A percentile compares a stretch with the other conserved stretches of the same genome.
phyloP scores from a whole-genome alignment of 2,797 vertebrate genomes.

The Labroides dimidiatus region DNA sequence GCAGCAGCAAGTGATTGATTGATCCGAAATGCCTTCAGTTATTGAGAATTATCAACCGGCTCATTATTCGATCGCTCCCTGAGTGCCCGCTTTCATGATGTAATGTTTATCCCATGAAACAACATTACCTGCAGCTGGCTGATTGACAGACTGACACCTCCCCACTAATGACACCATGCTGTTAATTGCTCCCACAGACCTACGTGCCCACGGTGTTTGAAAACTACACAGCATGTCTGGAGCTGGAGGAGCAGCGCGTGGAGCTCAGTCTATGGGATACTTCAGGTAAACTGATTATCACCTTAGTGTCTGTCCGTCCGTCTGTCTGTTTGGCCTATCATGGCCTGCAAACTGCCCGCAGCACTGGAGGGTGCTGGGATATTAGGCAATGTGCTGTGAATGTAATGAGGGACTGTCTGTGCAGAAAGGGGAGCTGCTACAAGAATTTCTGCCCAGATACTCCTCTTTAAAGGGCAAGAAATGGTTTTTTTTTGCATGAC shows the following conservation, averaged over 20 bases:
- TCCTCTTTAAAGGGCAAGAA: neutral
- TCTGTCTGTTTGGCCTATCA: neutral
- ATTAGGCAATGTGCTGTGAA: constrained; percentile 26
- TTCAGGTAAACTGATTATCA: constrained; percentile 86
- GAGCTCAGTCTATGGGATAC: constrained; percentile 98
- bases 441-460: neutral
- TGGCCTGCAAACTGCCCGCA: constrained; percentile 28
- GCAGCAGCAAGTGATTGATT: constrained; percentile 47
- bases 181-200: constrained; percentile 84
- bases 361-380: constrained; percentile 24
- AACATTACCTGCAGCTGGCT: constrained; percentile 40
- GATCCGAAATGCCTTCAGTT: constrained; percentile 11
- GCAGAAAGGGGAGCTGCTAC: constrained; percentile 6
- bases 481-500: neutral
- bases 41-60: neutral
- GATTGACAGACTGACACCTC: constrained; percentile 49
- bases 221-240: constrained; percentile 97
- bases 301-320: neutral
- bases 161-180: constrained; percentile 62
- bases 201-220: constrained; percentile 97
- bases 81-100: constrained; percentile 13
- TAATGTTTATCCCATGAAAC: constrained; percentile 36
- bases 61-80: neutral
- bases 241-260: constrained; percentile 94
- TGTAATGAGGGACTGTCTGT: constrained; percentile 22